These are phyloP conservation scores for Zoanthus sociatus DNA, from an alignment of 92 coral and sea anemone genomes.

Conservation along the genomic window DNA sequence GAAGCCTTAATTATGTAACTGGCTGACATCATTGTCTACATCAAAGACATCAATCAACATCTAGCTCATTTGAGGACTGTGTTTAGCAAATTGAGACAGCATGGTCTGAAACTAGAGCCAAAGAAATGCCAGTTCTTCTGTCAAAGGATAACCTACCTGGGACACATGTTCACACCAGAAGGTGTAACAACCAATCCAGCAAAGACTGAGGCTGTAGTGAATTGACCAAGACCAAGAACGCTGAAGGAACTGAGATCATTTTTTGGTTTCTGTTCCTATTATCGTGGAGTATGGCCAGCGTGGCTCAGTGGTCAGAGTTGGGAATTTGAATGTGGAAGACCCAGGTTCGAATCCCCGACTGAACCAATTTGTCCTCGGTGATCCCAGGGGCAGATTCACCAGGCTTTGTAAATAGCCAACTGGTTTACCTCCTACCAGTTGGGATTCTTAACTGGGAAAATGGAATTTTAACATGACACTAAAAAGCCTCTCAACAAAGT, in stretches of 20 bases:
- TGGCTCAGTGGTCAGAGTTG: too few relatives aligned
- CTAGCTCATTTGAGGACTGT: background rate
- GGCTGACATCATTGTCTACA: slow-evolving; percentile 49
- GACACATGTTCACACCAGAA: background rate
- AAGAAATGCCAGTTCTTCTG: slow-evolving; percentile 29
- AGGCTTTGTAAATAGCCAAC: too few relatives aligned
- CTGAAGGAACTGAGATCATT: slow-evolving; percentile 23
- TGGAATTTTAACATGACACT: too few relatives aligned
- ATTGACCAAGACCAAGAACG: slow-evolving; percentile 51
- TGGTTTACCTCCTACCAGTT: too few relatives aligned
- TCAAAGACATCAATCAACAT: background rate
- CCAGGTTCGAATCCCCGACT: too few relatives aligned
- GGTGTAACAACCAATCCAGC: background rate
- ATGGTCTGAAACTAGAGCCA: background rate
- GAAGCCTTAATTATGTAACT: slow-evolving; percentile 57
- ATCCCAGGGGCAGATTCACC: too few relatives aligned
- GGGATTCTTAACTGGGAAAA: too few relatives aligned
- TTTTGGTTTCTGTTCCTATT: slow-evolving; percentile 54
- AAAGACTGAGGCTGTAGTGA: background rate
- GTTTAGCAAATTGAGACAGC: background rate
- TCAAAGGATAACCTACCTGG: background rate
- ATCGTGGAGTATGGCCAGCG: too few relatives aligned
- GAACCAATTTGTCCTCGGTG: too few relatives aligned
- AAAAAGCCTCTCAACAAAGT: too few relatives aligned
- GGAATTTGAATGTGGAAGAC: too few relatives aligned